Evolutionary conservation across 2,888 invertebrate genomes (phyloP), one percentile per base, ranked within the genome.

Genomic region (Podotricha telesiphe): DNA sequence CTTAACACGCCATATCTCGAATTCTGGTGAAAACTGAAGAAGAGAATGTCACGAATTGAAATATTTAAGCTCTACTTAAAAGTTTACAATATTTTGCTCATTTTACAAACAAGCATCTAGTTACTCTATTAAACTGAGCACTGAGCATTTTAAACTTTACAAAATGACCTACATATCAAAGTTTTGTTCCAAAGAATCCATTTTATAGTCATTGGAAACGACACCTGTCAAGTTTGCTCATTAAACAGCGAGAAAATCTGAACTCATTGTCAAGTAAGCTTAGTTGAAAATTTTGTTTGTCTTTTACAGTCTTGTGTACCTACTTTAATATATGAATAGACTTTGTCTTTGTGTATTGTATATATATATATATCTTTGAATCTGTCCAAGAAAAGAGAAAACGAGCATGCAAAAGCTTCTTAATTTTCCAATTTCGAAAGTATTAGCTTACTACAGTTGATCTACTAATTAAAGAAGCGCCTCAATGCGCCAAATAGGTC

Each of bases 141-240:
- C 53, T 65, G 19, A 40, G 17, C 4, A 63, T 56, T 62, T 51
- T 48, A 68, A 63, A 71, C 45, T 66, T 68, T 63, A 20, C 45
- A 65, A 63, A 51, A 56, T 71, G 68, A 68, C 68, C 71, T 71
- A 55, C 53, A 58, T 68, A 71, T 71, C 45, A 50, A 53, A 67
- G 20, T 67, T 19, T 15, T 55, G 53, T 34, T 55, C 53, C 53
- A 42, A 40, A 42, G 65, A 65, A 59, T 42, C 56, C 56, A 22
- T 65, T 66, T 37, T n/a, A 17, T 8, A 65, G 51, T 17, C 55
- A 55, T 64, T 69, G 64, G 59, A 69, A 65, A 53, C 58, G 55
- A 69, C 64, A 67, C 67, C 63, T 71, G 55, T 65, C 58, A 67
- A 71, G 55, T 71, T 68, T 71, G 63, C 66, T 66, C 58, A 66